A percentile compares a stretch with the other conserved stretches of the same genome.
phyloP scores from a whole-genome alignment of 2,113 vertebrate species.

The Melanotaenia duboulayi region DNA sequence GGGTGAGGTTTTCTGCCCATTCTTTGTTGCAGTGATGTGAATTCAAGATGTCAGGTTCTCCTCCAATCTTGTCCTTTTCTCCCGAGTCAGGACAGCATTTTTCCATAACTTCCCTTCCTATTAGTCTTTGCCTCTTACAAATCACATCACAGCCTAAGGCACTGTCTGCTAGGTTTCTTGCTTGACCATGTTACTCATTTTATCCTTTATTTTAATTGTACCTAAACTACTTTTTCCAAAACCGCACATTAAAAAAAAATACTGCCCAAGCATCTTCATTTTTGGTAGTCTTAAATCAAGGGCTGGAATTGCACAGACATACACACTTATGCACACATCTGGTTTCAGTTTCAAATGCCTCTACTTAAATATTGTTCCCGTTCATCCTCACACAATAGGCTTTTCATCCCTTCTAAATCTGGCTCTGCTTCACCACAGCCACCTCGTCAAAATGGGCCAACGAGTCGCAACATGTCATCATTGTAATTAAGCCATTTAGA shows the following conservation, averaged over 20 bases:
- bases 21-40: slow-evolving; percentile 55
- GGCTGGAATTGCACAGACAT: slow-evolving; percentile 16
- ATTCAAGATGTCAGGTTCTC: slow-evolving; percentile 59
- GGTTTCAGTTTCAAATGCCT: slow-evolving; percentile 78
- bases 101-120: slow-evolving; percentile 20
- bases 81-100: slow-evolving; percentile 53
- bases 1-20: slow-evolving; percentile 46
- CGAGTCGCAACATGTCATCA: slow-evolving; percentile 70
- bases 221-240: slow-evolving; percentile 56
- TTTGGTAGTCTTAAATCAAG: slow-evolving; percentile 40
- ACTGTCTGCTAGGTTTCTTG: slow-evolving; percentile 14
- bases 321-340: slow-evolving; percentile 72
- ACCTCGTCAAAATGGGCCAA: slow-evolving; percentile 61
- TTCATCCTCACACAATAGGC: slow-evolving; percentile 75
- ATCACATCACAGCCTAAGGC: slow-evolving; percentile 41
- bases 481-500: slow-evolving; percentile 67
- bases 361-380: slow-evolving; percentile 64
- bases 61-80: slow-evolving; percentile 32
- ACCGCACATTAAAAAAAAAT: slow-evolving; percentile 53
- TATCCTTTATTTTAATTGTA: slow-evolving; percentile 66
- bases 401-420: slow-evolving; percentile 72
- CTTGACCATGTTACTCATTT: slow-evolving; percentile 52
- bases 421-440: slow-evolving; percentile 33
- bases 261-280: slow-evolving; percentile 39
- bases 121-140: slow-evolving; percentile 1